A percentile compares a stretch with the other conserved stretches of the same genome.
Evolutionary conservation across 2,797 vertebrate species (phyloP).

Genomic region (Mionectes olivaceus): DNA sequence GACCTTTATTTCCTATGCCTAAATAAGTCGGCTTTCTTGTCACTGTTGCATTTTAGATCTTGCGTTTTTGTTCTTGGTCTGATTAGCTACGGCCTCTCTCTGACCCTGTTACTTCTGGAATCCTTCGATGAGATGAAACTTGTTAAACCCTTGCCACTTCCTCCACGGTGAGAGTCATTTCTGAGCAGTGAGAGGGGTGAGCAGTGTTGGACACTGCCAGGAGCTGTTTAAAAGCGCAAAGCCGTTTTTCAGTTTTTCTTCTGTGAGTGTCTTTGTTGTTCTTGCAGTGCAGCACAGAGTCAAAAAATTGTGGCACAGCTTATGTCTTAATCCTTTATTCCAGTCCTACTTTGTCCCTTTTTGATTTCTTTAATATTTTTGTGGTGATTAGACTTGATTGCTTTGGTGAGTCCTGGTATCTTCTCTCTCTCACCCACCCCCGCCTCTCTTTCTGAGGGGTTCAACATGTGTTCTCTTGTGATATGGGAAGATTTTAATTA

Average conservation of each 20-base stretch:
- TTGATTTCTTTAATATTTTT: slow-evolving; percentile 36
- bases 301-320: background rate
- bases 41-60: background rate
- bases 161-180: background rate
- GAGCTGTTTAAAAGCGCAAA: slow-evolving; percentile 25
- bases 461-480: slow-evolving; percentile 48
- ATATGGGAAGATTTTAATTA: slow-evolving; percentile 60
- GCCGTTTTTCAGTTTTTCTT: background rate
- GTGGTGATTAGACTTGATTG: slow-evolving; percentile 30
- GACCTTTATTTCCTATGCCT: slow-evolving; percentile 34
- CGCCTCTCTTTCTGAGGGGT: background rate
- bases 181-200: background rate
- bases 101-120: background rate
- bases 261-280: background rate
- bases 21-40: background rate
- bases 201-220: background rate
- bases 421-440: background rate
- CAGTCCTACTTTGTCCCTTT: background rate
- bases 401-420: slow-evolving; percentile 27
- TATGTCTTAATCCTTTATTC: slow-evolving; percentile 44
- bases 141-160: background rate
- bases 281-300: background rate
- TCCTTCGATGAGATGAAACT: background rate
- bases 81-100: background rate
- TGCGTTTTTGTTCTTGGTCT: background rate